Conservation (phyloP, 2,888 invertebrate species). For the Monopis laevigella region DNA sequence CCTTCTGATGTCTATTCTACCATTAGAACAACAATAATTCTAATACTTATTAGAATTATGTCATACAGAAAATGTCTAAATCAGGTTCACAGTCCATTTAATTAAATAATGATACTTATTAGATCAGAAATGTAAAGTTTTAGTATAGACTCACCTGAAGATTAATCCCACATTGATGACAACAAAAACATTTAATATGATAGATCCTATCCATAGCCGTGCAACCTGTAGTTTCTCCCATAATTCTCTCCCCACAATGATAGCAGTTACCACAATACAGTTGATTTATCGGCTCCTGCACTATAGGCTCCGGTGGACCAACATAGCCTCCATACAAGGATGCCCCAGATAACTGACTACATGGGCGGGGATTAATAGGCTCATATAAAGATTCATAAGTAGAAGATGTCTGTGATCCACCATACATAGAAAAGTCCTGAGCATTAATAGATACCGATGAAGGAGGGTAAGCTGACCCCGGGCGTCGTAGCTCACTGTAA, state of each 20-base stretch:
- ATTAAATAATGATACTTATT: too few relatives aligned
- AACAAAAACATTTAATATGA: constrained; percentile 95
- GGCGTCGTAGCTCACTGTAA: constrained; percentile 69
- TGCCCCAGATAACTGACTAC: constrained; percentile 69
- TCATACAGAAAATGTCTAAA: too few relatives aligned
- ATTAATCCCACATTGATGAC: constrained; percentile 88
- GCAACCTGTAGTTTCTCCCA: constrained; percentile 95
- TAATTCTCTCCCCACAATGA: constrained; percentile 91
- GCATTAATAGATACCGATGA: constrained; percentile 58
- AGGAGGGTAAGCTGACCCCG: constrained; percentile 66
- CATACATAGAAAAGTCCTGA: constrained; percentile 66
- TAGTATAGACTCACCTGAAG: constrained; percentile 73
- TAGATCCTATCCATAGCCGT: constrained; percentile 98
- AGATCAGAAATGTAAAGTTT: too few relatives aligned
- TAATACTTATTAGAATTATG: too few relatives aligned
- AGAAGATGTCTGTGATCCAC: constrained; percentile 70
- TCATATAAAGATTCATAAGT: constrained; percentile 73
- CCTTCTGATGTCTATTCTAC: too few relatives aligned
- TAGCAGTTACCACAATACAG: constrained; percentile 89
- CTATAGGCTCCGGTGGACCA: constrained; percentile 83
- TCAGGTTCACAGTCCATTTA: too few relatives aligned
- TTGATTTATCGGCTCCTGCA: constrained; percentile 74
- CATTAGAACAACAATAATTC: too few relatives aligned
- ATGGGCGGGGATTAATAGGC: constrained; percentile 70
- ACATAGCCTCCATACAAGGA: constrained; percentile 69